A percentile compares a stretch with the other conserved stretches of the same genome.
phyloP scores from a whole-genome alignment of 2,113 vertebrate species.

The Speoplatyrhinus poulsoni region DNA sequence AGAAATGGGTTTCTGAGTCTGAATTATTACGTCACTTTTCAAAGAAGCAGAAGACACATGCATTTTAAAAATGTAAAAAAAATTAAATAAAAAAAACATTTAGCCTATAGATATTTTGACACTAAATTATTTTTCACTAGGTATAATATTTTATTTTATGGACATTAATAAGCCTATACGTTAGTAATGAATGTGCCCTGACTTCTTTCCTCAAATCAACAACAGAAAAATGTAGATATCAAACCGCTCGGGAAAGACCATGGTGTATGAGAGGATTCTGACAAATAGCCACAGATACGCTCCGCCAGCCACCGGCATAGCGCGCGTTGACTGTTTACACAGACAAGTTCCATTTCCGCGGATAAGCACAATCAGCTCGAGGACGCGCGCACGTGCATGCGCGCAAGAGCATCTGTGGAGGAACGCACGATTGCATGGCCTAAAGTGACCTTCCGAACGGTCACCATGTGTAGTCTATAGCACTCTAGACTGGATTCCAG shows the following conservation, averaged over 20 bases:
- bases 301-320: slow-evolving; percentile 87
- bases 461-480: slow-evolving; percentile 26
- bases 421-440: not conserved
- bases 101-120: no score
- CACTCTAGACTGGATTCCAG: not conserved
- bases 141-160: no score
- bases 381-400: slow-evolving; percentile 72
- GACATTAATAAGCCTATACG: no score
- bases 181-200: not conserved
- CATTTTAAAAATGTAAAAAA: no score
- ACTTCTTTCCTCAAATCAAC: slow-evolving; percentile 25
- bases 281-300: slow-evolving; percentile 93
- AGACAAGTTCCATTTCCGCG: slow-evolving; percentile 89
- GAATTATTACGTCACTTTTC: no score
- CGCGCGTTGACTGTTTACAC: slow-evolving; percentile 93
- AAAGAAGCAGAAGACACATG: no score
- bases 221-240: slow-evolving; percentile 85
- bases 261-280: slow-evolving; percentile 85
- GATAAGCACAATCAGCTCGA: slow-evolving; percentile 84
- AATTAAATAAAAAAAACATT: no score
- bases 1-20: no score
- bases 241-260: slow-evolving; percentile 82
- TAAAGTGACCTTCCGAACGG: slow-evolving; percentile 76
- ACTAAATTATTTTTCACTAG: no score
- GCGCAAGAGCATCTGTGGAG: not conserved